Percentiles rank a stretch among this genome's conserved stretches.
phyloP scores from a whole-genome alignment of 2,113 vertebrate species.

The Lynx canadensis region DNA sequence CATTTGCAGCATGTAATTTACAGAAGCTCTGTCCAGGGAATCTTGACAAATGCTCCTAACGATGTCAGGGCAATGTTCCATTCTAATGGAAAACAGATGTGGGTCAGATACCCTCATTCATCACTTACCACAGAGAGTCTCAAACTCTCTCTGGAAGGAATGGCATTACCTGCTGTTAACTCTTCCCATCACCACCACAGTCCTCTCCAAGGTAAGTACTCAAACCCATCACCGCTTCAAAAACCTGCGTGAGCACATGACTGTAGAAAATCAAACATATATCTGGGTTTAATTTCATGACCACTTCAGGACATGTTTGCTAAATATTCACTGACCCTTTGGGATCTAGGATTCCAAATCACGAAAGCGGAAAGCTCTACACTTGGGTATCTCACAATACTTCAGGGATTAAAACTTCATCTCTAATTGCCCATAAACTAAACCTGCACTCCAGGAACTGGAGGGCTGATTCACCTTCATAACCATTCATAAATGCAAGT shows the following conservation, averaged over 20 bases:
- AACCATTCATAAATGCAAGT: background rate
- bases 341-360: background rate
- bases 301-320: constrained; percentile 43
- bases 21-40: constrained; percentile 94
- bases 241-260: background rate
- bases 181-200: constrained; percentile 69
- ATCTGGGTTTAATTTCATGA: constrained; percentile 52
- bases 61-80: constrained; percentile 92
- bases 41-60: constrained; percentile 92
- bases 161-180: constrained; percentile 89
- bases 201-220: background rate
- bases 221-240: constrained; percentile 42
- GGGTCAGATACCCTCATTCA: constrained; percentile 91
- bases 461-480: background rate
- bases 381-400: background rate
- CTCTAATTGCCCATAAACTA: constrained; percentile 25
- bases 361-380: background rate
- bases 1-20: constrained; percentile 93
- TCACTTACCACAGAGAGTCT: constrained; percentile 84
- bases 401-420: background rate
- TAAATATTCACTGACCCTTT: constrained; percentile 53
- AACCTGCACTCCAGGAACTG: constrained; percentile 4
- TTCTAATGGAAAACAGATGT: constrained; percentile 95
- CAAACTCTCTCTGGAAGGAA: constrained; percentile 83
- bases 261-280: constrained; percentile 68